These are phyloP conservation scores for Channa argus DNA, from an alignment of 2,113 vertebrate genomes.

Conservation along the genomic window DNA sequence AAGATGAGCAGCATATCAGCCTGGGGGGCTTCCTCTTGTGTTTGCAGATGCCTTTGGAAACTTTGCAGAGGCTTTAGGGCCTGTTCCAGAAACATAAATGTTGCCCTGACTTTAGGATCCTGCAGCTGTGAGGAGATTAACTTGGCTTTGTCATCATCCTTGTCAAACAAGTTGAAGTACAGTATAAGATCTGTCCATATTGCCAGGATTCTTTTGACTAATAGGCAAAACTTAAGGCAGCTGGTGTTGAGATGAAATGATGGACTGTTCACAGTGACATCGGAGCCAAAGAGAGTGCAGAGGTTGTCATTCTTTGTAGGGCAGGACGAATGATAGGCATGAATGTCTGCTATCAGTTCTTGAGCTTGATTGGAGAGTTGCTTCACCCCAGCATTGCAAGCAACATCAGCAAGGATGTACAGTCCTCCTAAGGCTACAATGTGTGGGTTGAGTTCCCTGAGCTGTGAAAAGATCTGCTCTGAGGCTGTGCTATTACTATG, in stretches of 20 bases:
- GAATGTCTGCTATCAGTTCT: slow-evolving; percentile 71
- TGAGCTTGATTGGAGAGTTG: slow-evolving; percentile 59
- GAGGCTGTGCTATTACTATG: slow-evolving; percentile 44
- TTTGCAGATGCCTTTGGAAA: slow-evolving; percentile 70
- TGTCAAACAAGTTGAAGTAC: slow-evolving; percentile 69
- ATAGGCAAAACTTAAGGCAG: slow-evolving; percentile 68
- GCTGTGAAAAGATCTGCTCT: slow-evolving; percentile 59
- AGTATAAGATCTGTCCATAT: slow-evolving; percentile 75
- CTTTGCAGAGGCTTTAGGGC: slow-evolving; percentile 74
- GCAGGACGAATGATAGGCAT: slow-evolving; percentile 62
- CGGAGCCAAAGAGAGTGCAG: slow-evolving; percentile 69
- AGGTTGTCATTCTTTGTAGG: slow-evolving; percentile 63
- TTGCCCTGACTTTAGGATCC: slow-evolving; percentile 74
- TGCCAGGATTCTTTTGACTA: slow-evolving; percentile 67
- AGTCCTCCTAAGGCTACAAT: slow-evolving; percentile 65
- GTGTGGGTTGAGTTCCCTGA: slow-evolving; percentile 76
- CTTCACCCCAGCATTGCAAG: slow-evolving; percentile 67
- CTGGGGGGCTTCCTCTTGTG: slow-evolving; percentile 31
- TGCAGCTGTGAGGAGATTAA: slow-evolving; percentile 73
- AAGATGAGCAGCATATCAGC: slow-evolving; percentile 69
- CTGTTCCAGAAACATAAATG: slow-evolving; percentile 77
- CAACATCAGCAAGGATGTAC: slow-evolving; percentile 68
- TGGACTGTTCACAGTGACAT: slow-evolving; percentile 30
- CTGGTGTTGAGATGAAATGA: slow-evolving; percentile 38
- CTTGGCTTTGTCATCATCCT: slow-evolving; percentile 54